A percentile compares a stretch with the other conserved stretches of the same genome.
phyloP scores from a whole-genome alignment of 1,140 invertebrate genomes.

The Brachionus sp. region DNA sequence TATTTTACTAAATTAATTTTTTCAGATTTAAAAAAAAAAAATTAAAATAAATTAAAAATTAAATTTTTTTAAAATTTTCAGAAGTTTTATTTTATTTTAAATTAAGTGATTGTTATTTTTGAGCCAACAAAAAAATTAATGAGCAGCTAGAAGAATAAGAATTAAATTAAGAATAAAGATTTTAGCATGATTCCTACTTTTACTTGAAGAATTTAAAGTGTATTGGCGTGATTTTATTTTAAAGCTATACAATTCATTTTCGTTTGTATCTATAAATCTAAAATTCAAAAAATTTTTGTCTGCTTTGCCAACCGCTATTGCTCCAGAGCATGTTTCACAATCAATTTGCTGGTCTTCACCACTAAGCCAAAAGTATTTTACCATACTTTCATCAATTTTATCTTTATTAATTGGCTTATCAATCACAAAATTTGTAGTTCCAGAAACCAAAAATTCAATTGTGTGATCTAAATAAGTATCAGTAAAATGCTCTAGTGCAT shows the following conservation, averaged over 20 bases:
- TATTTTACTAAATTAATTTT: too few relatives aligned
- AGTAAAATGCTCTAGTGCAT: constrained; percentile 54
- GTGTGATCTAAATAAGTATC: background rate
- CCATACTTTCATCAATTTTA: background rate
- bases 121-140: background rate
- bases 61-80: too few relatives aligned
- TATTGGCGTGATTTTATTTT: background rate
- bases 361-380: constrained; percentile 8
- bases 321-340: constrained; percentile 24
- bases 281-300: background rate
- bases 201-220: background rate
- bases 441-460: constrained; percentile 8
- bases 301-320: background rate
- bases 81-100: too few relatives aligned
- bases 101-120: background rate
- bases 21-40: too few relatives aligned
- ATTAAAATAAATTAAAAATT: too few relatives aligned
- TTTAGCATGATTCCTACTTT: background rate
- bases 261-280: background rate
- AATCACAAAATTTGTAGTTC: background rate
- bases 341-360: background rate
- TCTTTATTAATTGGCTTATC: constrained; percentile 15
- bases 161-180: background rate
- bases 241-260: constrained; percentile 20
- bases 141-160: background rate